A percentile compares a stretch with the other conserved stretches of the same genome.
Conservation (phyloP, 2,113 vertebrate genomes). For the Halcyon malimbica region DNA sequence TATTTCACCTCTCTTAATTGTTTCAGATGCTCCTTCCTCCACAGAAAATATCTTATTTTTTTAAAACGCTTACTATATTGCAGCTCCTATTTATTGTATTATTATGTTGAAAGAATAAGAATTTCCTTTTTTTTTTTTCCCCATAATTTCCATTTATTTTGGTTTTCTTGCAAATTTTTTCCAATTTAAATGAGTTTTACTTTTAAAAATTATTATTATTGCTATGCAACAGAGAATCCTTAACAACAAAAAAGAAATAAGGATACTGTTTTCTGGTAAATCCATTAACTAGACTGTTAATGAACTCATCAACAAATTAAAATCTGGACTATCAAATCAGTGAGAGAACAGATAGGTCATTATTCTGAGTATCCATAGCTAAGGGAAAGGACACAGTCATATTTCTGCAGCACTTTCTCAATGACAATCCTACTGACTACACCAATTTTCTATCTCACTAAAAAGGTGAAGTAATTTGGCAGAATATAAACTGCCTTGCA, state of each 20-base stretch:
- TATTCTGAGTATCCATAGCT: background rate
- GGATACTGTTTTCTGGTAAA: background rate
- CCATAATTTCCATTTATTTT: background rate
- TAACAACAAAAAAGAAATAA: background rate
- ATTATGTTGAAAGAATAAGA: background rate
- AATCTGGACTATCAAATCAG: background rate
- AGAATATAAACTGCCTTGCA: too few species aligned
- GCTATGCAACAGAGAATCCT: background rate
- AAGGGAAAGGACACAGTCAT: background rate
- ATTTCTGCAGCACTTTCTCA: too few species aligned
- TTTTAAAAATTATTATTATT: background rate
- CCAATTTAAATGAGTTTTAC: background rate
- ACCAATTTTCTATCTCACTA: too few species aligned
- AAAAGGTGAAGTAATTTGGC: too few species aligned
- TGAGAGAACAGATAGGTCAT: background rate
- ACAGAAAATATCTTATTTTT: background rate
- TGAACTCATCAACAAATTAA: background rate
- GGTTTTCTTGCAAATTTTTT: background rate
- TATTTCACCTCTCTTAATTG: background rate
- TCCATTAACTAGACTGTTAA: background rate
- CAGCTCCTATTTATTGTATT: background rate
- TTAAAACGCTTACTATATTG: background rate
- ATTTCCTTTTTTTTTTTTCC: background rate
- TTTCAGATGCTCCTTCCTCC: background rate
- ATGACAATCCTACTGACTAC: too few species aligned